Conservation (phyloP, 2,113 vertebrate species). For the Probosciger aterrimus region DNA sequence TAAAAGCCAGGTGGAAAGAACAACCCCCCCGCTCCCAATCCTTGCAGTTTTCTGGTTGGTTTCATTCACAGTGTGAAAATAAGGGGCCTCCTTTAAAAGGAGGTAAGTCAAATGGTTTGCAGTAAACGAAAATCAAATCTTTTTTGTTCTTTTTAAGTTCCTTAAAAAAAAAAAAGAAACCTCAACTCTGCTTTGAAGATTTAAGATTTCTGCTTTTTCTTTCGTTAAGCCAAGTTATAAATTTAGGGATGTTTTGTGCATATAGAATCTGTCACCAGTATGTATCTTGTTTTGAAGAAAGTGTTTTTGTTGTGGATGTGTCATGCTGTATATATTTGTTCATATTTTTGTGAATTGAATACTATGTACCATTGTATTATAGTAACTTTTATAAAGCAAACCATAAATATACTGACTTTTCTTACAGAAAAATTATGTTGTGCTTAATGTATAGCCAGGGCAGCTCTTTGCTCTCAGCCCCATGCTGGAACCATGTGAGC, state of each 20-base stretch:
- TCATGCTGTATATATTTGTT: constrained; percentile 89
- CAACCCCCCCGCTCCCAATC: background rate
- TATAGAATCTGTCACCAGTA: constrained; percentile 76
- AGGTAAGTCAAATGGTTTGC: constrained; percentile 63
- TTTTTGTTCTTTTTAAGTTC: constrained; percentile 10
- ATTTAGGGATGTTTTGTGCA: constrained; percentile 77
- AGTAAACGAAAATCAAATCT: constrained; percentile 24
- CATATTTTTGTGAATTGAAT: constrained; percentile 92
- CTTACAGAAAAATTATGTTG: constrained; percentile 78
- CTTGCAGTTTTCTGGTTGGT: constrained; percentile 27
- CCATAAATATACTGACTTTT: constrained; percentile 93
- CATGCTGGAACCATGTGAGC: background rate
- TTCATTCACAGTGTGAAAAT: constrained; percentile 47
- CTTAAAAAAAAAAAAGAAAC: background rate
- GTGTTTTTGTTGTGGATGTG: constrained; percentile 85
- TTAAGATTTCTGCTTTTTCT: constrained; percentile 69
- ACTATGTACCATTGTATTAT: constrained; percentile 92
- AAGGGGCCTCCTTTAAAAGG: constrained; percentile 60
- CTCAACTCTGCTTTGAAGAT: constrained; percentile 65
- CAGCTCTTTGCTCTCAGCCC: background rate
- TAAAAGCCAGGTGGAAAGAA: constrained; percentile 18
- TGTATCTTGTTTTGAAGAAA: constrained; percentile 83
- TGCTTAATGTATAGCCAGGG: constrained; percentile 37
- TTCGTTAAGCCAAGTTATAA: constrained; percentile 62
- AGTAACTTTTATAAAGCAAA: constrained; percentile 94